Conservation (phyloP, 2,797 vertebrate genomes). For the Sitta carolinensis region DNA sequence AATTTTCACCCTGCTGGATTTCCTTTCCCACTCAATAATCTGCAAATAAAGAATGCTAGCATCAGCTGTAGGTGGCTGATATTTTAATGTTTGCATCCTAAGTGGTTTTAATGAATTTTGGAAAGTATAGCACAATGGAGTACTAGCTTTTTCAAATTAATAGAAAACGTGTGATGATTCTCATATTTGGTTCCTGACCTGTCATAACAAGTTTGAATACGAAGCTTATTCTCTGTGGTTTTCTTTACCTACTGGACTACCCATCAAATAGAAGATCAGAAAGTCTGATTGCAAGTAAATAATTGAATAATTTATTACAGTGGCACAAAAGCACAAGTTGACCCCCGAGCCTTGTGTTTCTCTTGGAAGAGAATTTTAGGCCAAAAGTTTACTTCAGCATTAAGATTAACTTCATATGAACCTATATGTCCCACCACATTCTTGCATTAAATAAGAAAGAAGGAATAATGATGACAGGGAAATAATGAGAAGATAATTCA, state of each 20-base stretch:
- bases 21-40: neutral
- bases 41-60: neutral
- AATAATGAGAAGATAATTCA: conserved; percentile 14
- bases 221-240: neutral
- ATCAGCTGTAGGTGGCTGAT: neutral
- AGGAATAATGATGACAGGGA: neutral
- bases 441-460: neutral
- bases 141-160: neutral
- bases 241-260: neutral
- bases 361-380: conserved; percentile 3
- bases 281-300: conserved; percentile 32
- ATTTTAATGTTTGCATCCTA: neutral
- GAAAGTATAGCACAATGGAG: neutral
- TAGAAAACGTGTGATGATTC: neutral
- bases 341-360: neutral
- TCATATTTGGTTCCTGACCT: neutral
- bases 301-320: conserved; percentile 26
- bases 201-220: neutral
- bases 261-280: conserved; percentile 11
- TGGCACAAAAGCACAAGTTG: conserved; percentile 15
- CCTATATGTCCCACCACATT: neutral
- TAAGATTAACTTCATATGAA: conserved; percentile 17
- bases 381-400: conserved; percentile 28
- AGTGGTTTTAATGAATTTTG: neutral
- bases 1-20: neutral